Evolutionary conservation across 2,113 vertebrate species (phyloP), one percentile per base, ranked within the genome.

Genomic region (Perca fluviatilis): DNA sequence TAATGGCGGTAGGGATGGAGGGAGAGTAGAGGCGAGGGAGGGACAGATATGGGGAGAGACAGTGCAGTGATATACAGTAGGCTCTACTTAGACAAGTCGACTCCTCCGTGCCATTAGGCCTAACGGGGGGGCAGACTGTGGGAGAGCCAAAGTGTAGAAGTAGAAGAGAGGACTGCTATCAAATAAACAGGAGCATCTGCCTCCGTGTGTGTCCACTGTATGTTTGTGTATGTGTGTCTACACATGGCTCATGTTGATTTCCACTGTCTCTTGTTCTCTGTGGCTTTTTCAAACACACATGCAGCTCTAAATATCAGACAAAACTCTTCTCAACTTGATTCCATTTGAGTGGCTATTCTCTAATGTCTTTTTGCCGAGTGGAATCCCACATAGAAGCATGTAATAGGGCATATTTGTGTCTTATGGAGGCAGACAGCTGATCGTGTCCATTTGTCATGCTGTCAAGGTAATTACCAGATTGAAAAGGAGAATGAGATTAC

Each of bases 391-490:
- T 85, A 77, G 87, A 86, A 79, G 89, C 73, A 80, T 91, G 91
- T 91, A 91, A 92, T 91, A 89, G 67, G 80, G 88, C 90, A 91
- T 93, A 94, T 94, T 93, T 95, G 90, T 94, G 91, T 93, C 92
- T 92, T 89, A 94, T 92, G 91, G 92, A 93, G 91, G 86, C 86
- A 92, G 94, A 94, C 93, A 90, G 93, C 93, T 94, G 93, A 94
- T 95, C 94, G 79, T 92, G 93, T 95, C 91, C 94, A 95, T 95
- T 96, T 89, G 94, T 96, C 93, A 95, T 95, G 94, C 95, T 95
- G 95, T 95, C 95, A 95, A 92, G 93, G 91, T 95, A 95, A 95
- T 96, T 95, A 95, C 91, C 84, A 91, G 93, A 95, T 93, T 93
- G 90, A 91, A 94, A 93, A 93, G 89, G 89, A 86, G 87, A 95